Evolutionary conservation across 2,888 invertebrate species (phyloP).

Genomic region (Cremastobaeus sp.): DNA sequence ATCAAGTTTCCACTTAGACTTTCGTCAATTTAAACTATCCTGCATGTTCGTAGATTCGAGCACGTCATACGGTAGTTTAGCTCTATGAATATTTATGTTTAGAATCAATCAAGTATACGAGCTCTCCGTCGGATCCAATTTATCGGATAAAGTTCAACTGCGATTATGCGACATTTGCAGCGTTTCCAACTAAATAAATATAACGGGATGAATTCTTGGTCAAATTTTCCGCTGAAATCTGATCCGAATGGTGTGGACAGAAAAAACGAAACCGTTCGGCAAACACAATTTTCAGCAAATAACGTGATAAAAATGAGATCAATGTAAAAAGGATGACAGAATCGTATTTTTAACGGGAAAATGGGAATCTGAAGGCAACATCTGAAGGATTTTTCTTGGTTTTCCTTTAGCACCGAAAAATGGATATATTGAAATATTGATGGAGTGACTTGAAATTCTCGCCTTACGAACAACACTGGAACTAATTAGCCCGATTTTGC

Average conservation of each 20-base stretch:
- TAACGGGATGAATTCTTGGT: slow-evolving; percentile 1
- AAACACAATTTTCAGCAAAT: no score
- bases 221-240: slow-evolving; percentile 9
- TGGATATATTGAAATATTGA: no score
- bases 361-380: no score
- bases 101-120: slow-evolving; percentile 54
- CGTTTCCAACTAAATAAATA: slow-evolving; percentile 41
- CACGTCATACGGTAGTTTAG: slow-evolving; percentile 50
- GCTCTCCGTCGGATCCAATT: slow-evolving; percentile 36
- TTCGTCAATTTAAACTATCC: slow-evolving; percentile 45
- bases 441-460: no score
- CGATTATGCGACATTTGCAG: slow-evolving; percentile 35
- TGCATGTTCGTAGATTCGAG: slow-evolving; percentile 33
- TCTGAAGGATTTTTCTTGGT: no score
- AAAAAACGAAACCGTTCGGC: neutral
- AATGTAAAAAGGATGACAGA: no score
- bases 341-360: no score
- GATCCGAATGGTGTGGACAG: neutral
- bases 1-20: slow-evolving; percentile 45
- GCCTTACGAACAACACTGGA: slow-evolving; percentile 9
- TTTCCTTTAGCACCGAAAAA: no score
- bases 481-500: slow-evolving; percentile 24
- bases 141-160: slow-evolving; percentile 38
- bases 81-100: slow-evolving; percentile 58
- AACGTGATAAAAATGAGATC: no score